These are phyloP conservation scores for Listronotus bonariensis DNA, from an alignment of 1,140 invertebrate species.

Conservation along the genomic window DNA sequence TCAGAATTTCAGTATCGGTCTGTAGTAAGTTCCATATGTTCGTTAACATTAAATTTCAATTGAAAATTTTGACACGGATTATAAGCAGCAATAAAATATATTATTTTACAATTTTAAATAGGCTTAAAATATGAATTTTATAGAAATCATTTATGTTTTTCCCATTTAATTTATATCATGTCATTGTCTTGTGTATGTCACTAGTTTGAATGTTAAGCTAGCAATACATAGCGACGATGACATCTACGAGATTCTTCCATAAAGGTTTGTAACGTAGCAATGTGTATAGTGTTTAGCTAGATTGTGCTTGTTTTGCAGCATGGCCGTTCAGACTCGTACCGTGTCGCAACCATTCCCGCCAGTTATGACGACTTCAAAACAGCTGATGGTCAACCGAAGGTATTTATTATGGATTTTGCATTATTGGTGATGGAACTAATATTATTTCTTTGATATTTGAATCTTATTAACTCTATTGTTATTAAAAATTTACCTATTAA, in stretches of 20 bases:
- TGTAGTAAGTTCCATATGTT: no score
- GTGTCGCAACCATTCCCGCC: constrained; percentile 85
- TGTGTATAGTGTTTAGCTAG: constrained; percentile 22
- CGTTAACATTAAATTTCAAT: no score
- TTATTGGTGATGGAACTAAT: constrained; percentile 4
- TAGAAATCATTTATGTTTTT: no score
- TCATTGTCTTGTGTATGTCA: constrained; percentile 4
- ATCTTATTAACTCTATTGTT: no score
- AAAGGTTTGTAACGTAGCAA: constrained; percentile 21
- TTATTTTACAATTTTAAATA: no score
- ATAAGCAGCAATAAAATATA: no score
- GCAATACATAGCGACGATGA: constrained; percentile 6
- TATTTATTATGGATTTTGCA: constrained; percentile 52
- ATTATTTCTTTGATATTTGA: no score
- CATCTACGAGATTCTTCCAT: neutral
- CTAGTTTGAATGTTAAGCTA: neutral
- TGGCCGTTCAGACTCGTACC: constrained; percentile 91
- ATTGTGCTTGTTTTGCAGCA: constrained; percentile 69
- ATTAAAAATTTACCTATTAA: no score
- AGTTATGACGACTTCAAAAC: constrained; percentile 93
- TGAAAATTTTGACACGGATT: no score
- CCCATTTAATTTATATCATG: neutral
- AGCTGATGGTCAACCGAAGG: constrained; percentile 90
- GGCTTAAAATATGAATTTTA: no score
- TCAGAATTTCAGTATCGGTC: no score